Evolutionary conservation across 2,113 vertebrate species (phyloP).

Genomic region (Sardina pilchardus): DNA sequence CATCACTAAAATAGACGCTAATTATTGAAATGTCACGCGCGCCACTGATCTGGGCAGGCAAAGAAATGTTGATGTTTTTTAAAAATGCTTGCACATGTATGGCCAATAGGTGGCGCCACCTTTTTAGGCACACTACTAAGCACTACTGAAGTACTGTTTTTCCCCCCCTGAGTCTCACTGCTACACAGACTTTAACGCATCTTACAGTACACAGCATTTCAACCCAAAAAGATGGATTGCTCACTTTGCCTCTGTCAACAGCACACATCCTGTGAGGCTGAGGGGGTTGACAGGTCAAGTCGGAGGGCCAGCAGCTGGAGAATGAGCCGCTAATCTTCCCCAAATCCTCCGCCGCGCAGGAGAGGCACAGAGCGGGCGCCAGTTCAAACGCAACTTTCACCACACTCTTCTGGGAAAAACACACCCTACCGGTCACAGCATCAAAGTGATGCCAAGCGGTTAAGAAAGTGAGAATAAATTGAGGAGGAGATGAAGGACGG

Average conservation of each 20-base stretch:
- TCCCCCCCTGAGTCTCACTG: not conserved
- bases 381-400: not conserved
- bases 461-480: not conserved
- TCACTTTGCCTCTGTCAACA: not conserved
- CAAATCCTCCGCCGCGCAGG: not conserved
- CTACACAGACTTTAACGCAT: not conserved
- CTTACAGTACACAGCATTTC: not conserved
- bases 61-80: too few relatives aligned
- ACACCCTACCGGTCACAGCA: not conserved
- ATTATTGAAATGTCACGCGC: not conserved
- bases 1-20: not conserved
- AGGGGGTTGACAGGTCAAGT: constrained; percentile 10
- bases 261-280: not conserved
- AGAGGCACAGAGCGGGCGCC: not conserved
- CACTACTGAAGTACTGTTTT: not conserved
- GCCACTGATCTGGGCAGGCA: too few relatives aligned
- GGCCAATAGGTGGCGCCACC: not conserved
- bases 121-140: not conserved
- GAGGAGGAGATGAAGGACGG: not conserved
- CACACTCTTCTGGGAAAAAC: not conserved
- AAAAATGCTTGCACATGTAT: too few relatives aligned
- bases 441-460: not conserved
- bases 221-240: not conserved
- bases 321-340: not conserved
- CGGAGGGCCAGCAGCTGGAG: not conserved